Base-by-base conservation (phyloP, 1,140 invertebrate species). In the Bombus cullumanus region DNA sequence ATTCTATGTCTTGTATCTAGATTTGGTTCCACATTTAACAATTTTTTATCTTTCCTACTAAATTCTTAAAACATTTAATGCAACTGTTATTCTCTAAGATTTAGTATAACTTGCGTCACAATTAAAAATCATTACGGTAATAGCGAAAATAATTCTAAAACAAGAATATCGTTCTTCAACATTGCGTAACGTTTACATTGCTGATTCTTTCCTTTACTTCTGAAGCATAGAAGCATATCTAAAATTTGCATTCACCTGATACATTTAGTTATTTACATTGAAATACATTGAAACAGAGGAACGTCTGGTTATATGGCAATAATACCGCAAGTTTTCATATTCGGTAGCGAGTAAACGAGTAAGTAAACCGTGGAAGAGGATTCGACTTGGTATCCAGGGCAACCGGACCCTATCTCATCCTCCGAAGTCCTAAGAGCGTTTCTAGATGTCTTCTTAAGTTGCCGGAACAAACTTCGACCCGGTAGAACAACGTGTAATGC, bases 361-460 rank as follows among this genome's bases (percentile, higher is more conserved):
- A 88, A 92, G 86, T 88, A 87, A 87, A 91, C 81, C 72, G 43
- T 78, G 81, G 68, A 82, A 86, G 57, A 86, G 89, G 87, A 88
- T 82, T 78, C 85, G 89, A 91, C 87, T 92, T 79, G 87, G 92
- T 92, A 90, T 91, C 91, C 92, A 92, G 91, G 91, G 92, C 90
- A 92, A 93, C 92, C 91, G 87, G 90, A 92, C 92, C 92, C 92
- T 84, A 92, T 85, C 83, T 83, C 87, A 82, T 85, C 84, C 86
- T 88, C 39, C 81, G 39, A 53, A 68, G 84, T 87, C 76, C 88
- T 80, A 83, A 90, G 91, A 92, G 80, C 91, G 86, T 89, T 92
- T 92, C 92, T 91, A 84, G 90, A 92, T 92, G 92, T 92, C 92
- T 92, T 91, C 91, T 91, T 90, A 92, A 92, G 92, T 93, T 92